A percentile compares a stretch with the other conserved stretches of the same genome.
phyloP scores from a whole-genome alignment of 2,888 invertebrate genomes.

The Zelleria hepariella region DNA sequence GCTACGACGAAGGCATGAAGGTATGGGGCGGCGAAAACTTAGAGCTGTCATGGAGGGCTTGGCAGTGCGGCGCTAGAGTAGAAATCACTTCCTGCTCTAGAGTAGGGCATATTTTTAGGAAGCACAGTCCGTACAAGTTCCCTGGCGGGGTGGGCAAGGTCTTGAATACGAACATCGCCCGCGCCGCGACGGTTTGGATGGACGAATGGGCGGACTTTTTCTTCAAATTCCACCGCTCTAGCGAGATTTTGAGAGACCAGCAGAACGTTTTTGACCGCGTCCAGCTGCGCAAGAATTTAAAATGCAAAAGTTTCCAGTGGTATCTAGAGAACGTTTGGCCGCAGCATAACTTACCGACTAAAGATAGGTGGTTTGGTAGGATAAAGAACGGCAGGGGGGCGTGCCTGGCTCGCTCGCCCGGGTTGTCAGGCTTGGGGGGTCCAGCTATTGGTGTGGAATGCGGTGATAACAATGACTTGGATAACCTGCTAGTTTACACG shows the following conservation, averaged over 20 bases:
- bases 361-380: slow-evolving; percentile 90
- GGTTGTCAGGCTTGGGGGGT: slow-evolving; percentile 78
- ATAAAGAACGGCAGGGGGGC: slow-evolving; percentile 71
- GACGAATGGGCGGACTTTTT: slow-evolving; percentile 96
- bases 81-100: slow-evolving; percentile 94
- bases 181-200: slow-evolving; percentile 98
- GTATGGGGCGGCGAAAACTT: slow-evolving; percentile 99
- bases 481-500: slow-evolving; percentile 81
- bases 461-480: slow-evolving; percentile 67
- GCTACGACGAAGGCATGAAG: slow-evolving; percentile 79
- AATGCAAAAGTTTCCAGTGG: slow-evolving; percentile 93
- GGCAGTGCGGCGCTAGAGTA: slow-evolving; percentile 94
- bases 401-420: slow-evolving; percentile 51
- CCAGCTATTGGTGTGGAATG: slow-evolving; percentile 79
- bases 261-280: slow-evolving; percentile 77
- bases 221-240: slow-evolving; percentile 86
- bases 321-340: slow-evolving; percentile 96
- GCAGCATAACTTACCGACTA: slow-evolving; percentile 93
- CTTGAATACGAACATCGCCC: slow-evolving; percentile 90
- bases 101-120: slow-evolving; percentile 93
- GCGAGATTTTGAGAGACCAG: slow-evolving; percentile 68
- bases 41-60: slow-evolving; percentile 95
- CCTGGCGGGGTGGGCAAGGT: slow-evolving; percentile 91
- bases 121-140: slow-evolving; percentile 95
- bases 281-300: slow-evolving; percentile 76